Base-by-base conservation (phyloP, 2,888 invertebrate species). In the Dusona sp. region DNA sequence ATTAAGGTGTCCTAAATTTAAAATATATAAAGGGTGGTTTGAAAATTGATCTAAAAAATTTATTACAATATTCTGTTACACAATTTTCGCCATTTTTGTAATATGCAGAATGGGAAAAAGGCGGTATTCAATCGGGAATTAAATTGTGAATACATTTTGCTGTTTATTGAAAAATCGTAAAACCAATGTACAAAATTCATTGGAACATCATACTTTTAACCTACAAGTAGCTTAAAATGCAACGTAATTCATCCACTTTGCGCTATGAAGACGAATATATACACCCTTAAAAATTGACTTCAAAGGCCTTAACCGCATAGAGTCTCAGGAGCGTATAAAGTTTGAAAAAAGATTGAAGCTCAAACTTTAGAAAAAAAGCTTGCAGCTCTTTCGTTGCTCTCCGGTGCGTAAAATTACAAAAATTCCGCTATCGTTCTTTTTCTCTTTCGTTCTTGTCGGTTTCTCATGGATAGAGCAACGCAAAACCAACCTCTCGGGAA, bases 401-500 rank as follows among this genome's bases (percentile, higher is more conserved):
- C 48, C 48, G 48, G 29, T 61, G 80, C 68, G 84, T 78, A 79
- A 73, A 79, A 83, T 79, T 72, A 73, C 65, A 79, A 61, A 73
- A 83, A 78, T 67, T 54, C 36, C 54, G 51, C 19, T 42, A 36
- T 45, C 38, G 19, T 54, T 68, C 42, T 78, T 42, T 70, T 25
- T 51, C 8, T 33, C 9, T 72, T 42, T 70, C 45, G 13, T 48
- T 64, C 36, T 61, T 19, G 48, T 36, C 54, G 29, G 11, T 81
- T 29, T 33, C 67, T 54, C 42, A 38, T 57, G 68, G 67, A 48
- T 3, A 22, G 36, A 38, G 61, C 25, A 45, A 68, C 72, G 70
- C 16, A 16, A 67, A 36, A 11, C 42, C 29, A 36, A 75, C 68
- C 68, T 36, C 54, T 61, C 25, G 74, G 22, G 42, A 75, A 45